These are phyloP conservation scores for Phymorhynchus buccinoides DNA, from an alignment of 1,140 invertebrate genomes.

Conservation along the genomic window DNA sequence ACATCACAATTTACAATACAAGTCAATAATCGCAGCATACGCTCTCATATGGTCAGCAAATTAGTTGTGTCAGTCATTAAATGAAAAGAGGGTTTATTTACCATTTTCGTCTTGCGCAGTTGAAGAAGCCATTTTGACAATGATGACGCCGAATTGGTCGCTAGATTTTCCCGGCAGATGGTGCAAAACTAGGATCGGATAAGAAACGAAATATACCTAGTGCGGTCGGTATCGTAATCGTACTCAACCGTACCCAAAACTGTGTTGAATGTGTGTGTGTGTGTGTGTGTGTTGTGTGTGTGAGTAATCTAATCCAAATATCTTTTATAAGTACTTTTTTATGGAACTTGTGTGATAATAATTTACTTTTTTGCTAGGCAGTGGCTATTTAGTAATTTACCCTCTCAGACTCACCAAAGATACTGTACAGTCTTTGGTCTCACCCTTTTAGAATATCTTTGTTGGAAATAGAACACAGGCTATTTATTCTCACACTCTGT, in stretches of 20 bases:
- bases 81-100: not conserved
- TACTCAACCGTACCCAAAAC: not conserved
- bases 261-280: not conserved
- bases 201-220: not conserved
- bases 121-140: conserved; percentile 23
- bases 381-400: too few species aligned
- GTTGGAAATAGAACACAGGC: too few species aligned
- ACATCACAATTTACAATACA: not conserved
- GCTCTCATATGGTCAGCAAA: too few species aligned
- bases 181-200: not conserved
- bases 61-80: too few species aligned
- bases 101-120: conserved; percentile 35
- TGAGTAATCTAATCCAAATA: too few species aligned
- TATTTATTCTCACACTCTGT: too few species aligned
- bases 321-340: too few species aligned
- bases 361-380: too few species aligned
- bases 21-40: not conserved
- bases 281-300: not conserved
- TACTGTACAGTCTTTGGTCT: too few species aligned
- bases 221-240: not conserved
- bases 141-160: conserved; percentile 37
- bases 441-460: too few species aligned
- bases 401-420: too few species aligned
- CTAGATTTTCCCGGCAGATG: conserved; percentile 32
- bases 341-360: not conserved